Base-by-base conservation (phyloP, 2,888 invertebrate species). In the Lochmaea capreae region DNA sequence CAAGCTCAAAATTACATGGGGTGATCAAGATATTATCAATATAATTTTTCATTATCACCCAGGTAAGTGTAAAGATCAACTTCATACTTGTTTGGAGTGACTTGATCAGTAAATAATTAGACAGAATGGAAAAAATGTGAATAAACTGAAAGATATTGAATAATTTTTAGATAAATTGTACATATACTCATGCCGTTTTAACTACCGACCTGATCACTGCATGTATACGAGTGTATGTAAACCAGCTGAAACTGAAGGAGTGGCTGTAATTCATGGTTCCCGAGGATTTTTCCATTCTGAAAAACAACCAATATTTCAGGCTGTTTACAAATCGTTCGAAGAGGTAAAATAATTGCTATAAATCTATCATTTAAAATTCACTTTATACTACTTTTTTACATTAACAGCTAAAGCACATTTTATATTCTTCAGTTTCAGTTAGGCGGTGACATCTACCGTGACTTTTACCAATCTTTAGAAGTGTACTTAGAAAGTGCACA, bases 21-120 rank as follows among this genome's bases (percentile, higher is more conserved):
- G 98, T n/a, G 98, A 98, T 88, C 98, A 98, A 89, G 98, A 98
- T 89, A 92, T 97, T 81, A 94, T 97, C 81, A 97, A 97, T 85
- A 95, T 97, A 83, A 93, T 95, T 84, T 96, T 97, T 84, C 94
- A 95, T 86, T 93, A 92, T 86, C 93, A 94, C 88, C 93, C 95
- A 81, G 92, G 92, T 92, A 86, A 81, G 80, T 78, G 14, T 39
- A 39, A 39, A 39, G 8, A 8, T 39, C 33, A 39, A 39, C 8
- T 39, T 39, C 2, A 9, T 39, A 39, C 33, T 39, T 39, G 33
- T 39, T 39, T 39, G 33, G 9, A 9, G 33, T 39, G 33, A 39
- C 33, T 39, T 39, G 33, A 9, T 9, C 33, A 9, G 33, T 39
- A 1, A 33, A 33, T 4, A 33, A 33, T 33, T 3, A 22, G 2